Conservation (phyloP, 2,113 vertebrate genomes). For the Megaleporinus macrocephalus region DNA sequence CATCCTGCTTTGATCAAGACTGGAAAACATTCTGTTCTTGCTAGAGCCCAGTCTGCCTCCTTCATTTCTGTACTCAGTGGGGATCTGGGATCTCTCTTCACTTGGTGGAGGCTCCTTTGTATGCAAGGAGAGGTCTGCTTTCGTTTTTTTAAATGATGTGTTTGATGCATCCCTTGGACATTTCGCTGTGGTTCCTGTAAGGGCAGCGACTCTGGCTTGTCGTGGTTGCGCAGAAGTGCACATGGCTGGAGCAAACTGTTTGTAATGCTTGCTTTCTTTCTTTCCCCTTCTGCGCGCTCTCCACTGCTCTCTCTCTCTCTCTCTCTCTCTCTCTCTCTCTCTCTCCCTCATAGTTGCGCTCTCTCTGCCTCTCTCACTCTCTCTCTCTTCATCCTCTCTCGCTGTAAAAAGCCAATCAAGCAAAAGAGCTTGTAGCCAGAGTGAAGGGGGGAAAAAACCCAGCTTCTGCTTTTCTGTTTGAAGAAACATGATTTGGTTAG, state of each 20-base stretch:
- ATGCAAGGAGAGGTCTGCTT: conserved; percentile 1
- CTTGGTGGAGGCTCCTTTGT: conserved; percentile 11
- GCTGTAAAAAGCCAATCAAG: conserved; percentile 29
- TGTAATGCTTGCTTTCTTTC: background rate
- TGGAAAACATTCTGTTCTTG: background rate
- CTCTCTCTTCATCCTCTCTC: background rate
- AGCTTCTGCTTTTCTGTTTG: background rate
- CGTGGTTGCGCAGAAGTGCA: background rate
- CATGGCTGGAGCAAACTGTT: background rate
- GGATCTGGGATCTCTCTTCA: background rate
- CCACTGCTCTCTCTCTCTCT: background rate
- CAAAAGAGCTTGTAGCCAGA: conserved; percentile 2
- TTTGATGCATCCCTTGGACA: background rate
- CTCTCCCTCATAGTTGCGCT: background rate
- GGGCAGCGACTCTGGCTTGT: conserved; percentile 4
- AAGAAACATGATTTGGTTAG: background rate
- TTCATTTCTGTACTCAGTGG: background rate
- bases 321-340: conserved; percentile 5
- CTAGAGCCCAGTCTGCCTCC: background rate
- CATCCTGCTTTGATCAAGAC: background rate
- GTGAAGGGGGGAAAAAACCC: background rate
- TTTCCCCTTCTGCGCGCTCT: background rate
- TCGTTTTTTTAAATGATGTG: conserved; percentile 4
- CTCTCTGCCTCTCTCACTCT: background rate
- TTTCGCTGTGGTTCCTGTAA: conserved; percentile 8